phyloP scores from a whole-genome alignment of 2,888 invertebrate species.

The Hypomecis punctinalis region DNA sequence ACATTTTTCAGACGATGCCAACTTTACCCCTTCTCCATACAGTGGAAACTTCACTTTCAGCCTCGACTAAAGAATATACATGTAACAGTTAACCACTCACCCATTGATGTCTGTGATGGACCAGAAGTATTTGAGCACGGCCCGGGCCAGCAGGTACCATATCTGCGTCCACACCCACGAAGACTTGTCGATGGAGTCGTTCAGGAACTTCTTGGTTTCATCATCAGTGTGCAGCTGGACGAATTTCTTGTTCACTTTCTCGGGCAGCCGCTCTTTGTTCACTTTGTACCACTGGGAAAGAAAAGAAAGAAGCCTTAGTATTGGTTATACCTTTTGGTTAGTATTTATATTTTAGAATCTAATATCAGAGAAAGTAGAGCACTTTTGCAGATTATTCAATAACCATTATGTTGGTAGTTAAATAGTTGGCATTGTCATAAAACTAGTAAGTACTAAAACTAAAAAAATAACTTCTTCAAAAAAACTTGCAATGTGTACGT shows the following conservation, averaged over 20 bases:
- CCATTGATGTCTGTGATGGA: conserved; percentile 98
- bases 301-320: background rate
- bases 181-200: conserved; percentile 90
- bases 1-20: too few species aligned
- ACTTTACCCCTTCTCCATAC: too few species aligned
- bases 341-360: too few species aligned
- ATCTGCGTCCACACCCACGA: conserved; percentile 95
- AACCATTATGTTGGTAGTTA: too few species aligned
- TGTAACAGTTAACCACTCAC: conserved; percentile 79
- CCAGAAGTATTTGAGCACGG: conserved; percentile 95
- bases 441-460: too few species aligned
- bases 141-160: conserved; percentile 94
- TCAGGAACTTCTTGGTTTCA: conserved; percentile 90
- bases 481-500: too few species aligned
- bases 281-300: conserved; percentile 90
- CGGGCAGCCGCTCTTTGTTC: conserved; percentile 81
- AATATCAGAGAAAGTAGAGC: too few species aligned
- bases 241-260: conserved; percentile 85
- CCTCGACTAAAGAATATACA: background rate
- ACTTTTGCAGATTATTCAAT: too few species aligned
- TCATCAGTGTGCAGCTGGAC: conserved; percentile 88
- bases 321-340: too few species aligned
- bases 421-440: too few species aligned
- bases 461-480: too few species aligned
- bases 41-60: too few species aligned